phyloP scores from a whole-genome alignment of 1,140 invertebrate species.

The Drosophila bipectinata region DNA sequence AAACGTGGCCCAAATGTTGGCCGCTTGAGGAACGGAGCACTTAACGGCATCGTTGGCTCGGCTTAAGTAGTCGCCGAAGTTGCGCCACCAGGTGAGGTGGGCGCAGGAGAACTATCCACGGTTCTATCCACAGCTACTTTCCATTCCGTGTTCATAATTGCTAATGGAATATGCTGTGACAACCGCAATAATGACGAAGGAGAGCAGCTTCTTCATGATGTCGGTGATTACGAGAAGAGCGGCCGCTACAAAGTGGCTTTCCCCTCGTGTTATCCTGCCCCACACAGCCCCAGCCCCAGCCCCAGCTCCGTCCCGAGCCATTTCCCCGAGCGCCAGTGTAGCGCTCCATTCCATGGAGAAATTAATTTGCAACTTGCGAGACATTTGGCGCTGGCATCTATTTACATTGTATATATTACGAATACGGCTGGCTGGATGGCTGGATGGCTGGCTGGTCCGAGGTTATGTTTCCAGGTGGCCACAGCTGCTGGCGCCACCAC shows the following conservation, averaged over 20 bases:
- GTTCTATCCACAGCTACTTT: constrained; percentile 18
- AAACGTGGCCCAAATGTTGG: constrained; percentile 46
- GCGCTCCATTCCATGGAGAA: constrained; percentile 76
- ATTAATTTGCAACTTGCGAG: constrained; percentile 84
- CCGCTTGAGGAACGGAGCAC: constrained; percentile 47
- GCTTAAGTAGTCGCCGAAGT: constrained; percentile 66
- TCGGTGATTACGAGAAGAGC: constrained; percentile 45
- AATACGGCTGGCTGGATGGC: constrained; percentile 48
- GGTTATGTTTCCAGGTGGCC: constrained; percentile 54
- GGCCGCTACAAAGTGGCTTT: constrained; percentile 63
- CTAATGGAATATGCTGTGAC: constrained; percentile 83
- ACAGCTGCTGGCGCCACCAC: constrained; percentile 45
- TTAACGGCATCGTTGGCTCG: constrained; percentile 70
- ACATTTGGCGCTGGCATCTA: constrained; percentile 73
- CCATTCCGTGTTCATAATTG: constrained; percentile 82
- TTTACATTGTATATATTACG: constrained; percentile 81
- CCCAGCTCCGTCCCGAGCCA: not conserved
- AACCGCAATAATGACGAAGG: constrained; percentile 49
- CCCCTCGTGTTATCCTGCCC: constrained; percentile 1
- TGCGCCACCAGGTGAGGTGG: constrained; percentile 1
- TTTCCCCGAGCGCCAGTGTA: constrained; percentile 18
- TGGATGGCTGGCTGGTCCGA: constrained; percentile 16
- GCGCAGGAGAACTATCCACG: constrained; percentile 60
- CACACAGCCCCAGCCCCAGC: no score
- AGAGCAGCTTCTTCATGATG: constrained; percentile 14